Conservation (phyloP, 1,140 invertebrate genomes). For the Lordiphosa collinella region DNA sequence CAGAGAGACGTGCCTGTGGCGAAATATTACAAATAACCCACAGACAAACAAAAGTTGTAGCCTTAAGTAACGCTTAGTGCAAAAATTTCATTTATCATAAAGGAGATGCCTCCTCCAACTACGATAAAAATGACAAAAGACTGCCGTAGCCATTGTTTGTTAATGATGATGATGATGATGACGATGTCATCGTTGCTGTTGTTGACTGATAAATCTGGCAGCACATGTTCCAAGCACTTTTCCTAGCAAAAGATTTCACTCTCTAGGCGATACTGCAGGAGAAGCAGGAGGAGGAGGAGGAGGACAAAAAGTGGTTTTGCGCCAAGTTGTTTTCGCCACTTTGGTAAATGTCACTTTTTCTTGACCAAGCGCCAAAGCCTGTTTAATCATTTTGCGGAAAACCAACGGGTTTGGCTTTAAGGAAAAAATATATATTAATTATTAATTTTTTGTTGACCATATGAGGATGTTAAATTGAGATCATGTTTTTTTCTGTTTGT, state of each 20-base stretch:
- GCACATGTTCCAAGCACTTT: constrained; percentile 66
- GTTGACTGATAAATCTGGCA: constrained; percentile 20
- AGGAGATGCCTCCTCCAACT: constrained; percentile 16
- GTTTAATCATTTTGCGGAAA: constrained; percentile 57
- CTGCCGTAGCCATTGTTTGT: constrained; percentile 42
- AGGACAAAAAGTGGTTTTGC: constrained; percentile 14
- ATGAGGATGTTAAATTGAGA: constrained; percentile 22
- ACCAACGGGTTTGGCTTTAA: constrained; percentile 22
- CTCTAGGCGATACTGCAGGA: constrained; percentile 31
- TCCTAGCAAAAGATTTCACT: constrained; percentile 60
- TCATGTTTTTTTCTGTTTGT: constrained; percentile 12
- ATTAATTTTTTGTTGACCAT: constrained; percentile 40
- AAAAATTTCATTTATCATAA: constrained; percentile 67
- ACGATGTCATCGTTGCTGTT: background rate
- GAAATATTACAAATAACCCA: constrained; percentile 68
- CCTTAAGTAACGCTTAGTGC: constrained; percentile 49
- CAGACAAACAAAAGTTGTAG: constrained; percentile 47
- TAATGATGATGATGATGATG: constrained; percentile 40
- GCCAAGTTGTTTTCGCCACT: constrained; percentile 46
- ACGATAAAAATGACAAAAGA: constrained; percentile 65
- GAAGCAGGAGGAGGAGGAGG: background rate
- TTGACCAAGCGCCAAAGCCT: constrained; percentile 23
- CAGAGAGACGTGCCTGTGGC: constrained; percentile 49
- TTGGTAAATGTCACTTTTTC: constrained; percentile 44
- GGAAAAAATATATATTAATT: constrained; percentile 34